Conservation (phyloP, 2,888 invertebrate species). For the Antheraea assamensis region DNA sequence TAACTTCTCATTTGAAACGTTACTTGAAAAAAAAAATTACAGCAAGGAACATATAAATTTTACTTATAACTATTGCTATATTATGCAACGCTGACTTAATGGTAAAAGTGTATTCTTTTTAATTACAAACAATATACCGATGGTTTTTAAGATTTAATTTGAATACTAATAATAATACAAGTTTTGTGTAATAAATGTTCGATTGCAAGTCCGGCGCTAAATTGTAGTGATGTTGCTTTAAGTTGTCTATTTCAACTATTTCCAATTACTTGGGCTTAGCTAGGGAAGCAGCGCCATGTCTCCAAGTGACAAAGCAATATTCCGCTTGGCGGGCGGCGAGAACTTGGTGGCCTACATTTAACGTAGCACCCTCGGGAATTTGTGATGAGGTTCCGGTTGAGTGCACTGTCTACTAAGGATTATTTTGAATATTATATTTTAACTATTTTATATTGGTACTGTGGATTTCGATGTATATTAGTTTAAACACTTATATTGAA, state of each 20-base stretch:
- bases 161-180: constrained; percentile 4
- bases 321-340: constrained; percentile 62
- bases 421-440: constrained; percentile 60
- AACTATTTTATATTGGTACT: constrained; percentile 36
- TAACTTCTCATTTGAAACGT: too few species aligned
- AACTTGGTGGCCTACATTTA: constrained; percentile 80
- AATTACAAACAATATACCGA: constrained; percentile 17
- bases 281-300: constrained; percentile 71
- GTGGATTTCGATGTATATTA: neutral
- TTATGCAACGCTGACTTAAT: too few species aligned
- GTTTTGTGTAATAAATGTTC: constrained; percentile 20
- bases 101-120: too few species aligned
- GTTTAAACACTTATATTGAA: neutral
- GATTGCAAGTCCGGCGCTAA: constrained; percentile 24
- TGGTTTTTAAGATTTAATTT: constrained; percentile 18
- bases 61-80: too few species aligned
- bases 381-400: constrained; percentile 69
- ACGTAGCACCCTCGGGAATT: constrained; percentile 75
- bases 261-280: constrained; percentile 80
- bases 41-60: too few species aligned
- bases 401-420: constrained; percentile 68
- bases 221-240: constrained; percentile 58
- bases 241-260: constrained; percentile 80
- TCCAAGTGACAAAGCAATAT: constrained; percentile 82
- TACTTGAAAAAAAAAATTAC: too few species aligned